These are phyloP conservation scores for Capitulum mitella DNA, from an alignment of 2,888 invertebrate species.

Conservation along the genomic window DNA sequence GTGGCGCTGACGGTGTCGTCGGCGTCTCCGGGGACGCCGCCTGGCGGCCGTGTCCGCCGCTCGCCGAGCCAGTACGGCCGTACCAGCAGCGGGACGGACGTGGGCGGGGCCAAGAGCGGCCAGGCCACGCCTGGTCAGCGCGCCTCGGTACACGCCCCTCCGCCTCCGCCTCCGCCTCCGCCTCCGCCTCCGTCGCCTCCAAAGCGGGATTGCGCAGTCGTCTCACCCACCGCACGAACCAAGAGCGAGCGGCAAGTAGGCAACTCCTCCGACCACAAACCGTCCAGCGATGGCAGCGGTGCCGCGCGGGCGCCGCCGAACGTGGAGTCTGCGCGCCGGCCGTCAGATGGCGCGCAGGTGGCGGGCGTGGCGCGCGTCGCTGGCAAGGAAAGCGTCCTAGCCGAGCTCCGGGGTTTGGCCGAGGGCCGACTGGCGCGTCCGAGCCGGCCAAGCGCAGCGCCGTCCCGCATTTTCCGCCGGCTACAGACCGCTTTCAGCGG, in stretches of 20 bases:
- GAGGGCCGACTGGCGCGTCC: neutral
- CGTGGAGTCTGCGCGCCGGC: neutral
- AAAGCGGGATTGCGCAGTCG: too few relatives aligned
- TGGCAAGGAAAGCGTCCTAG: neutral
- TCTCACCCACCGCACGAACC: too few relatives aligned
- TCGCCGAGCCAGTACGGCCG: neutral
- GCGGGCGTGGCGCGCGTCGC: neutral
- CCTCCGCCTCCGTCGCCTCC: neutral
- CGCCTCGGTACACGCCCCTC: neutral
- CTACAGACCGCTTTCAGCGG: neutral
- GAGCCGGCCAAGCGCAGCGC: neutral
- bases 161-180: neutral
- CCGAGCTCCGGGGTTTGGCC: neutral
- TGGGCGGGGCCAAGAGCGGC: neutral
- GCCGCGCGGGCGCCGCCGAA: neutral
- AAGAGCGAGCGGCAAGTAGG: too few relatives aligned
- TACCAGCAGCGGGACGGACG: neutral
- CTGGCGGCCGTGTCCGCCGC: neutral
- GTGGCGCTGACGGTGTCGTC: too few relatives aligned
- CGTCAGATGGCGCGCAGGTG: neutral
- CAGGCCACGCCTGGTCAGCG: neutral
- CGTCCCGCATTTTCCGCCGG: neutral
- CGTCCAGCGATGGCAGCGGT: neutral
- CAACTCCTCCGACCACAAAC: too few relatives aligned
- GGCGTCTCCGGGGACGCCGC: neutral